A percentile compares a stretch with the other conserved stretches of the same genome.
phyloP scores from a whole-genome alignment of 2,797 vertebrate genomes.

The Helarctos malayanus region DNA sequence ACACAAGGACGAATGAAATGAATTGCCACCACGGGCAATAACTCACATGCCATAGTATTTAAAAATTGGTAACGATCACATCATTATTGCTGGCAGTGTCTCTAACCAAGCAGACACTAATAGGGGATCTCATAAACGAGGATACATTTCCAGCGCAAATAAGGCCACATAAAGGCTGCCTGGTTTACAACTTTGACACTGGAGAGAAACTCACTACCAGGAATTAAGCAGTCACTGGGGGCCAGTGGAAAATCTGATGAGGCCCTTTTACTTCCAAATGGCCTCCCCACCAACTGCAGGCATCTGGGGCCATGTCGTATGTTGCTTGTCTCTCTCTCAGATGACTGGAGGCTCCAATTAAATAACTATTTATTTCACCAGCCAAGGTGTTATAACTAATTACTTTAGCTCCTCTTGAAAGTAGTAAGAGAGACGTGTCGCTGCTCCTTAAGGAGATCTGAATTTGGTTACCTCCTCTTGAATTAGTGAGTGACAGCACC shows the following conservation, averaged over 20 bases:
- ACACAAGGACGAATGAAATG: fast-evolving
- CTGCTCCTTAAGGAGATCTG: slow-evolving; percentile 83
- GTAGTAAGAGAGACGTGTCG: slow-evolving; percentile 83
- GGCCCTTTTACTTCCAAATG: not conserved
- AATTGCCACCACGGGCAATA: not conserved
- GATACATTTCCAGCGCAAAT: not conserved
- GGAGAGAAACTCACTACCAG: not conserved
- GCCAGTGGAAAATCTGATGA: not conserved
- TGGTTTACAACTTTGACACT: not conserved
- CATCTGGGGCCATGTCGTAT: not conserved
- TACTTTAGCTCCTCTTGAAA: slow-evolving; percentile 84
- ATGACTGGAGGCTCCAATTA: not conserved
- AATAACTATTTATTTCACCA: slow-evolving; percentile 83
- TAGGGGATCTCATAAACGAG: not conserved
- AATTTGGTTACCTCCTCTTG: slow-evolving; percentile 84
- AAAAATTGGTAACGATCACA: not conserved
- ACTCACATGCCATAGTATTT: not conserved
- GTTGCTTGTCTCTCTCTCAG: not conserved
- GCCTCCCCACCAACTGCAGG: not conserved
- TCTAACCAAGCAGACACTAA: not conserved
- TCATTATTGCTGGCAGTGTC: not conserved
- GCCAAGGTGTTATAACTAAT: slow-evolving; percentile 83
- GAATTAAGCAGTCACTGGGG: not conserved
- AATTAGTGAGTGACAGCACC: slow-evolving; percentile 84
- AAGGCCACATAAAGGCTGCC: not conserved